These are phyloP conservation scores for Eptesicus fuscus DNA, from an alignment of 2,113 vertebrate genomes.

Conservation along the genomic window DNA sequence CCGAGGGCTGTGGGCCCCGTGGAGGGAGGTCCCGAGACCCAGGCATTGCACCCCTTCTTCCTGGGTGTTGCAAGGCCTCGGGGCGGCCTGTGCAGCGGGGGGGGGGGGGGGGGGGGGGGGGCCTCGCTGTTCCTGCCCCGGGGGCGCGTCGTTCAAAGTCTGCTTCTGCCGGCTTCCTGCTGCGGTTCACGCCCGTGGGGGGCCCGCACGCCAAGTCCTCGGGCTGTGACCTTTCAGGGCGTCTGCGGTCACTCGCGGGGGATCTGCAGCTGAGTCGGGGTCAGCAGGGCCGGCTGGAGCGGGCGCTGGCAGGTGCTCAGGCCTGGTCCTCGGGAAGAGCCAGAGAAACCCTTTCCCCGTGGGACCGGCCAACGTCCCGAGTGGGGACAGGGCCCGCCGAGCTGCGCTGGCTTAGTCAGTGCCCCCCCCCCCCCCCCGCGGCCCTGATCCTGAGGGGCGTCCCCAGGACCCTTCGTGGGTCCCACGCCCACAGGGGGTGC, in stretches of 20 bases:
- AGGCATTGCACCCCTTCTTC: neutral
- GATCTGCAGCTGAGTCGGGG: no score
- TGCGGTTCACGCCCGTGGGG: no score
- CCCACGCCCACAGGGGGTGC: accelerated
- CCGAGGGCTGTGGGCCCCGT: neutral
- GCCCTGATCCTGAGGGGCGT: neutral
- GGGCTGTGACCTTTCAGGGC: no score
- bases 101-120: no score
- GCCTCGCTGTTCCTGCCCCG: no score
- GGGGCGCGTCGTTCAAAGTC: no score
- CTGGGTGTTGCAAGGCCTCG: neutral
- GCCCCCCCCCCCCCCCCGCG: neutral
- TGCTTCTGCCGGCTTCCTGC: no score
- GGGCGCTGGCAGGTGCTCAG: no score
- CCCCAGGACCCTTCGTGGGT: no score
- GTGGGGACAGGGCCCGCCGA: neutral
- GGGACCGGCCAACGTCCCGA: accelerated
- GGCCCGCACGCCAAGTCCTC: no score
- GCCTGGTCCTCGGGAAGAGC: no score
- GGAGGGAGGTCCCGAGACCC: neutral
- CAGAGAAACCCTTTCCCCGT: neutral
- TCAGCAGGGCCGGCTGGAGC: no score
- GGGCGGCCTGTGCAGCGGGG: neutral
- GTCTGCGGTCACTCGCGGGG: neutral
- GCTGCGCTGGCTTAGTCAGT: neutral